Percentiles rank a stretch among this genome's conserved stretches.
These are phyloP conservation scores for Liasis olivaceus DNA, from an alignment of 2,797 vertebrate genomes.

Conservation along the genomic window DNA sequence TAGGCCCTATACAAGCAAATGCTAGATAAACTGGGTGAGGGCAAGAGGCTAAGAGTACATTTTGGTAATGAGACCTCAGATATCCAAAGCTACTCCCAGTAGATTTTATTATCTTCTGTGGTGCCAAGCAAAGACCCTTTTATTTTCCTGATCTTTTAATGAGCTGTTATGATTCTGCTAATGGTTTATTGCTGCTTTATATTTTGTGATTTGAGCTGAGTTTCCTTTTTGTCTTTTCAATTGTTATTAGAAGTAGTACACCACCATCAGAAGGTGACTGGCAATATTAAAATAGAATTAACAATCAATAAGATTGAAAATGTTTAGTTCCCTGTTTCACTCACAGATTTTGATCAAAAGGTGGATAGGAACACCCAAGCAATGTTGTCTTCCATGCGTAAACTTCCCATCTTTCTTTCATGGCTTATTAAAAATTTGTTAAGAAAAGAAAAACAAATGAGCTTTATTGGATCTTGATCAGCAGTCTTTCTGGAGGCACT, in stretches of 20 bases:
- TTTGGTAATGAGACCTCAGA: background rate
- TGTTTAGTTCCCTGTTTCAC: background rate
- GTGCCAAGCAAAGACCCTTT: background rate
- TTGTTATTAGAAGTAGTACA: background rate
- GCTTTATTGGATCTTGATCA: background rate
- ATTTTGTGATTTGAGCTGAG: background rate
- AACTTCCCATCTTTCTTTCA: background rate
- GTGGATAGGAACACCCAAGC: background rate
- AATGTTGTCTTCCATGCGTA: background rate
- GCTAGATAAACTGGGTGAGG: background rate
- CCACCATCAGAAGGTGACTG: background rate
- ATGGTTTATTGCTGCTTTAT: background rate
- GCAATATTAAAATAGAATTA: background rate
- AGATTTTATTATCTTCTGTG: background rate
- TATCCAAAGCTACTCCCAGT: background rate
- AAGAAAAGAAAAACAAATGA: background rate
- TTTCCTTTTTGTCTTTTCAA: background rate
- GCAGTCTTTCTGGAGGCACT: background rate
- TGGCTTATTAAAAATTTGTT: background rate
- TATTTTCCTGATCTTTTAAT: background rate
- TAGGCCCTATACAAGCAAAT: background rate
- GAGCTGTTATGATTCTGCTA: background rate
- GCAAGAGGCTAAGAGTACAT: background rate
- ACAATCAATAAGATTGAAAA: background rate
- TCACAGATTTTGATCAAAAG: background rate